A percentile compares a stretch with the other conserved stretches of the same genome.
phyloP scores from a whole-genome alignment of 30 jellyfish, hydroid and myxozoan species.

The Turritopsis rubra region DNA sequence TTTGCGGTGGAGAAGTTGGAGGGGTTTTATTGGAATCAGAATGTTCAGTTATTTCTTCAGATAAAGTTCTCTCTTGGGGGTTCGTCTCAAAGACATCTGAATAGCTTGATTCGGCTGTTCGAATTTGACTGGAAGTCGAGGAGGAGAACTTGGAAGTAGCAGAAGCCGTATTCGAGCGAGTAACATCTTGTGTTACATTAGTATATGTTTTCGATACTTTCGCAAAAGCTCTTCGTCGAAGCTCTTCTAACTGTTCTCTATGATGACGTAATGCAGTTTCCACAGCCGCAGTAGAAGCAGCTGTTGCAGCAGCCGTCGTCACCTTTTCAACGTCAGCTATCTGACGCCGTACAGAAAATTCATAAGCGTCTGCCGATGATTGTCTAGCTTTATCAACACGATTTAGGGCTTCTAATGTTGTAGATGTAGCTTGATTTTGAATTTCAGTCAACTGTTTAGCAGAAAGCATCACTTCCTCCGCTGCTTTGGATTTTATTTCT shows the following conservation, averaged over 20 bases:
- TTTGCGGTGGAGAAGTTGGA: conserved; percentile 1
- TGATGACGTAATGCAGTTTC: conserved; percentile 79
- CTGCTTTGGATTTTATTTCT: conserved; percentile 35
- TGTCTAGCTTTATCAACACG: conserved; percentile 52
- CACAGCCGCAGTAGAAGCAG: conserved; percentile 91
- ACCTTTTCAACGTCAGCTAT: conserved; percentile 57
- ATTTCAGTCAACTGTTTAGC: conserved; percentile 40
- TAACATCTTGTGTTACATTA: not conserved
- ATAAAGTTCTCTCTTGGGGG: not conserved
- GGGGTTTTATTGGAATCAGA: not conserved
- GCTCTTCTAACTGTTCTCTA: conserved; percentile 64
- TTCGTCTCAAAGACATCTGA: conserved; percentile 6
- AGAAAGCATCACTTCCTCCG: conserved; percentile 48
- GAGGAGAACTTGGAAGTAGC: not conserved
- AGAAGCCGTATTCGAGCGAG: not conserved
- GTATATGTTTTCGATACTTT: conserved; percentile 56
- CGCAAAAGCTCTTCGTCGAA: conserved; percentile 56
- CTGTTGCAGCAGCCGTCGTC: conserved; percentile 82
- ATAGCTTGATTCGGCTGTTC: not conserved
- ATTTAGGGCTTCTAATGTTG: conserved; percentile 26
- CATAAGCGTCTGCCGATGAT: conserved; percentile 55
- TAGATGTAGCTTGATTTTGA: conserved; percentile 52
- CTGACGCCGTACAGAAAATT: conserved; percentile 57
- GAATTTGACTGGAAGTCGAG: not conserved
- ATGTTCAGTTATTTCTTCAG: not conserved